Percentiles rank a stretch among this genome's conserved stretches.
phyloP scores from a whole-genome alignment of 2,113 vertebrate species.

The Antechinus stuartii region DNA sequence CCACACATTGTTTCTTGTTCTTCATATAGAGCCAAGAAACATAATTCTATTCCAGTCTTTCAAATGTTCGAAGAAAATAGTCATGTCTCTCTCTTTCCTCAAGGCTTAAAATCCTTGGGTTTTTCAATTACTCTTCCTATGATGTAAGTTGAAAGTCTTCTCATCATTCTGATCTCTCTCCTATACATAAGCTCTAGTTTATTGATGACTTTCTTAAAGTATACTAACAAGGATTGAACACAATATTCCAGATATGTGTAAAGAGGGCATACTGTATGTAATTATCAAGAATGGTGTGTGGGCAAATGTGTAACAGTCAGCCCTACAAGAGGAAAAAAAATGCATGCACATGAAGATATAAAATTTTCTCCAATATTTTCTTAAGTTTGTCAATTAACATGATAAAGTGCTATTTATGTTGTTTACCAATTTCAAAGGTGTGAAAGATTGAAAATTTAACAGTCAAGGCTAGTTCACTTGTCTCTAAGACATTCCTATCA shows the following conservation, averaged over 20 bases:
- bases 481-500: neutral
- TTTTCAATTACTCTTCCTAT: neutral
- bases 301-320: neutral
- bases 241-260: neutral
- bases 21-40: neutral
- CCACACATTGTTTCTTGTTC: neutral
- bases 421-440: neutral
- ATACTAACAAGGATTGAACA: neutral
- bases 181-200: neutral
- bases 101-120: neutral
- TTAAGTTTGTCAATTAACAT: neutral
- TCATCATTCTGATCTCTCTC: neutral
- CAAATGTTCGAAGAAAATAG: neutral
- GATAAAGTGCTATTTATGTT: neutral
- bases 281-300: neutral
- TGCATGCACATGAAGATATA: neutral
- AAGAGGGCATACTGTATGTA: too few species aligned
- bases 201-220: neutral
- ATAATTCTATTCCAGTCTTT: neutral
- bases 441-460: neutral
- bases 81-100: neutral
- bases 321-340: too few species aligned
- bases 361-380: neutral
- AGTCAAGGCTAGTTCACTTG: neutral
- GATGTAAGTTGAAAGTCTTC: neutral